Evolutionary conservation across 2,113 vertebrate species (phyloP).

Genomic region (Mastomys coucha): DNA sequence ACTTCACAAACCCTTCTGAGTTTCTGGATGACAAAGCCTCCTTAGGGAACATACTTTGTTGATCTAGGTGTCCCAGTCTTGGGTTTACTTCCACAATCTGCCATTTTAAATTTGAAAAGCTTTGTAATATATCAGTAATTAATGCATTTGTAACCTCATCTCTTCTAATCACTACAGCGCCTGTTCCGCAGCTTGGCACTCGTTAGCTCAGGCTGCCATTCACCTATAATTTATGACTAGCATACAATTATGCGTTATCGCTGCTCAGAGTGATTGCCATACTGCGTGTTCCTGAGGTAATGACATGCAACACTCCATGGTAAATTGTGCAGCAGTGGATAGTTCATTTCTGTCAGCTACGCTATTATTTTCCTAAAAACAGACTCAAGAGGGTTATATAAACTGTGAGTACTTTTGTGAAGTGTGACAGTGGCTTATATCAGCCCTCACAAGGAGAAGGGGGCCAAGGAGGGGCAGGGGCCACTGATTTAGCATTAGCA

Average conservation of each 20-base stretch:
- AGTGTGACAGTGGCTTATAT: conserved; percentile 63
- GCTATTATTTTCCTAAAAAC: conserved; percentile 85
- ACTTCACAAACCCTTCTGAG: background rate
- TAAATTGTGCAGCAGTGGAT: conserved; percentile 86
- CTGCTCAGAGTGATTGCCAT: conserved; percentile 89
- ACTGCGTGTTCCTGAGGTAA: conserved; percentile 89
- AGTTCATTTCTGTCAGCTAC: conserved; percentile 86
- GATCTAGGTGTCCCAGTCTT: conserved; percentile 3
- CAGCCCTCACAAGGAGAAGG: background rate
- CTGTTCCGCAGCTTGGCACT: conserved; percentile 86
- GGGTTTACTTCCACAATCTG: conserved; percentile 80
- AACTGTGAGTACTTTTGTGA: conserved; percentile 71
- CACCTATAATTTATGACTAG: conserved; percentile 89
- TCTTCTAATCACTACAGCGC: conserved; percentile 86
- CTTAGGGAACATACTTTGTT: conserved; percentile 40
- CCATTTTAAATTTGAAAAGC: conserved; percentile 83
- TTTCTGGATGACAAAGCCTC: background rate
- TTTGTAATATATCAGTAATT: conserved; percentile 85
- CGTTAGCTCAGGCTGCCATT: conserved; percentile 89
- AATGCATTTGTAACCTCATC: conserved; percentile 87
- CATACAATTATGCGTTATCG: conserved; percentile 91
- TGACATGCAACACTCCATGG: conserved; percentile 84
- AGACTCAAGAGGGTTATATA: conserved; percentile 71
- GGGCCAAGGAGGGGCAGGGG: background rate
- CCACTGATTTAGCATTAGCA: background rate